Conservation (phyloP, 2,888 invertebrate genomes). For the Ophion costatus region DNA sequence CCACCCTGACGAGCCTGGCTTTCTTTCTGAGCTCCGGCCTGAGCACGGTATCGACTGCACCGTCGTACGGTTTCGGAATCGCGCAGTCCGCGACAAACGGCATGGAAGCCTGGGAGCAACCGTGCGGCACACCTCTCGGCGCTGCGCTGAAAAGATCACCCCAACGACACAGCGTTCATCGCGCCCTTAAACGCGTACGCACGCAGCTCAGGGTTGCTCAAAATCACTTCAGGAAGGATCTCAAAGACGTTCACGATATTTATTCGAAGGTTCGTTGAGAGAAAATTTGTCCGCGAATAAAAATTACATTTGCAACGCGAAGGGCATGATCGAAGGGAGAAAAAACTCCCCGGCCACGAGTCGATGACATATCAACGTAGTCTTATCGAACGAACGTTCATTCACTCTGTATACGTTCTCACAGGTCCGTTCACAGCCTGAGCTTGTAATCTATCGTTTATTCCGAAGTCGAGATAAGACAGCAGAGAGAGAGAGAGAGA, state of each 20-base stretch:
- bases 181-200: constrained; percentile 79
- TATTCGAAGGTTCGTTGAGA: constrained; percentile 79
- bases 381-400: constrained; percentile 64
- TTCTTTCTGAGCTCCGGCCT: constrained; percentile 79
- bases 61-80: constrained; percentile 74
- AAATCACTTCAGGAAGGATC: constrained; percentile 79
- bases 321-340: neutral
- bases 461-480: constrained; percentile 70
- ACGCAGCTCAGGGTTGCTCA: constrained; percentile 81
- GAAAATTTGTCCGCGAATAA: neutral
- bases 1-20: constrained; percentile 80
- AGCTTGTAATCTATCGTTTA: constrained; percentile 59
- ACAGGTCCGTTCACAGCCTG: constrained; percentile 56
- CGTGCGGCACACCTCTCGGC: constrained; percentile 79
- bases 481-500: constrained; percentile 63
- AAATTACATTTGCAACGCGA: neutral
- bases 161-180: constrained; percentile 79
- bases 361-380: constrained; percentile 67
- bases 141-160: constrained; percentile 74
- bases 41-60: constrained; percentile 74
- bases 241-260: constrained; percentile 78
- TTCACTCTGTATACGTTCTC: constrained; percentile 61
- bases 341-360: constrained; percentile 29
- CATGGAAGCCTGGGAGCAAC: constrained; percentile 80
- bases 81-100: constrained; percentile 66